Base-by-base conservation (phyloP, 1,140 invertebrate genomes). In the Lethrus apterus region DNA sequence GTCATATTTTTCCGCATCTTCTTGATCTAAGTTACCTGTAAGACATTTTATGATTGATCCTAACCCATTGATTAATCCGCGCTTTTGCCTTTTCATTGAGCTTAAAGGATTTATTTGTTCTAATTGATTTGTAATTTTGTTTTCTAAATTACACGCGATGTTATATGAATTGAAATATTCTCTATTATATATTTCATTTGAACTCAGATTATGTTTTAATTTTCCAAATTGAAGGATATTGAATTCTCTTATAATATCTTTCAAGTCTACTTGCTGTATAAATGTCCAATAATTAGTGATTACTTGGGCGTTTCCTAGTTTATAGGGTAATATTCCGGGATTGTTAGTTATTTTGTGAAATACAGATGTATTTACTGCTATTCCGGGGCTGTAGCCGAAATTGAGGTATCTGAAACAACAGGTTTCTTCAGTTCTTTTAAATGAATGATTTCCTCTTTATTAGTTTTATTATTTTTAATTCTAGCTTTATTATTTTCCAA, bases 311-410 rank as follows among this genome's bases (percentile, higher is more conserved):
- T 21, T 47, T 15, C 44, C 40, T 41, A 54, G n/a, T 40, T 51
- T 46, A n/a, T 43, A 44, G 1, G 50, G 50, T 45, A 55, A 23
- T 11, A 55, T 4, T 41, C 45, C 46, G 11, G 45, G 45, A 32
- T 51, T 48, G 10, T 45, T 24, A 23, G 44, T 55, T 45, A 54
- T 13, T 7, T 43, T 15, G 26, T 36, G 15, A n/a, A n/a, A n/a
- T n/a, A n/a, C n/a, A n/a, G n/a, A n/a, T n/a, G n/a, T n/a, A n/a
- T n/a, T n/a, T n/a, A n/a, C n/a, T n/a, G n/a, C n/a, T n/a, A n/a
- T n/a, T n/a, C n/a, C n/a, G n/a, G n/a, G n/a, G n/a, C n/a, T n/a
- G n/a, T n/a, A n/a, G n/a, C n/a, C n/a, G 30, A 26, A 44, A 4
- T 11, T 33, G 11, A 29, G 13, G 14, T 4, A 19, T 30, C 13